Conservation (phyloP, 2,888 invertebrate genomes). For the Auanema freiburgensis region DNA sequence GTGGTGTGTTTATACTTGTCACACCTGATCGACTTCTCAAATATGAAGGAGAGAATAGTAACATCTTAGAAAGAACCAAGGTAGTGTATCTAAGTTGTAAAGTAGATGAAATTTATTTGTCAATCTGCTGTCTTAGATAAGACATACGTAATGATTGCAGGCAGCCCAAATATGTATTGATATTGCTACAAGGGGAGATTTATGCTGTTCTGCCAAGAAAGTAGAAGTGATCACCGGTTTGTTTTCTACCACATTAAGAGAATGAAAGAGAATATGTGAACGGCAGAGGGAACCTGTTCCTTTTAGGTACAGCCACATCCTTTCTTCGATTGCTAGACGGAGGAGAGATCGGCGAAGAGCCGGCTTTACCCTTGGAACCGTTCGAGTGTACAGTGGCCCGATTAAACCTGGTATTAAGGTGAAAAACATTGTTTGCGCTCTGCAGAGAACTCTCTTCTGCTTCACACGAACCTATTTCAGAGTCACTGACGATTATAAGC, state of each 20-base stretch:
- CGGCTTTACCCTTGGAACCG: slow-evolving; percentile 13
- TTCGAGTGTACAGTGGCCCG: slow-evolving; percentile 21
- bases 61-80: slow-evolving; percentile 49
- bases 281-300: slow-evolving; percentile 17
- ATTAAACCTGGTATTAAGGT: slow-evolving; percentile 23
- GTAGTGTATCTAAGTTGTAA: slow-evolving; percentile 11
- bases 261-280: slow-evolving; percentile 4
- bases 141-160: slow-evolving; percentile 13
- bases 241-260: neutral
- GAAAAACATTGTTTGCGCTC: neutral
- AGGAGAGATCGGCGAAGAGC: slow-evolving; percentile 10
- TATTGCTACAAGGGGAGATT: slow-evolving; percentile 46
- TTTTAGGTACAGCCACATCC: slow-evolving; percentile 19
- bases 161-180: slow-evolving; percentile 50
- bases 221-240: slow-evolving; percentile 32
- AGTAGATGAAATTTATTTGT: neutral
- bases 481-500: slow-evolving; percentile 24
- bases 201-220: slow-evolving; percentile 38
- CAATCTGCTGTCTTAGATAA: neutral
- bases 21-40: slow-evolving; percentile 42
- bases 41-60: slow-evolving; percentile 45
- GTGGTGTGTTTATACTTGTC: slow-evolving; percentile 47
- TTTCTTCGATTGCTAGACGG: slow-evolving; percentile 17
- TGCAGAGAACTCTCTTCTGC: neutral
- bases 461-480: slow-evolving; percentile 5